Conservation (phyloP, 2,113 vertebrate genomes). For the Nesoenas mayeri region DNA sequence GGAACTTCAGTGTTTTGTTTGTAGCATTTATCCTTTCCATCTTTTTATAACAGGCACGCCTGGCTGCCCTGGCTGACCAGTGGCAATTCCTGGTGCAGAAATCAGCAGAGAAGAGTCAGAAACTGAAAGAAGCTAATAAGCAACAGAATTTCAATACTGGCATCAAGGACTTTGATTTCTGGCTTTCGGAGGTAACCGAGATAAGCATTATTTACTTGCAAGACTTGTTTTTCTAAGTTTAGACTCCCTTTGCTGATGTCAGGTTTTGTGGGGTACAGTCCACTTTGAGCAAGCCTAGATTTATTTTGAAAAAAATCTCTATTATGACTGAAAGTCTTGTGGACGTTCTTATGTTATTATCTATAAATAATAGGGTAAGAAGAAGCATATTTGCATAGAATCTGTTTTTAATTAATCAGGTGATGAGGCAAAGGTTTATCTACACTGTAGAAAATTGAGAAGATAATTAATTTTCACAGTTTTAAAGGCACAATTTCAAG, state of each 20-base stretch:
- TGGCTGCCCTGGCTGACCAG: conserved; percentile 92
- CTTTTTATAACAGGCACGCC: conserved; percentile 77
- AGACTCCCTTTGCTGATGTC: background rate
- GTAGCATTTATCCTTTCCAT: background rate
- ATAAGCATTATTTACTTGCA: background rate
- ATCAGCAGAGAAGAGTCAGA: conserved; percentile 98
- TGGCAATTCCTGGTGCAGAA: conserved; percentile 99
- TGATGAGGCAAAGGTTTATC: background rate
- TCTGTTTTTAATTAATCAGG: background rate
- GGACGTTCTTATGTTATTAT: background rate
- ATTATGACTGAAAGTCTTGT: background rate
- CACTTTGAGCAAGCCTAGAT: background rate
- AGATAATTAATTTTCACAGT: background rate
- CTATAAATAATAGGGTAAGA: background rate
- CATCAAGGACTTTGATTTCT: conserved; percentile 99
- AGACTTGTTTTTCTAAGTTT: background rate
- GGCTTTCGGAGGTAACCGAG: conserved; percentile 92
- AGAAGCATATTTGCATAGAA: background rate
- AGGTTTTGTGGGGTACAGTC: background rate
- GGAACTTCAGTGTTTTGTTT: background rate
- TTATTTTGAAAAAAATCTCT: background rate
- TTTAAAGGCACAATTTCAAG: background rate
- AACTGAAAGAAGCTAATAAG: conserved; percentile 97
- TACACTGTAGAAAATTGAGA: background rate
- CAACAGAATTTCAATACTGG: conserved; percentile 99